phyloP scores from a whole-genome alignment of 2,113 vertebrate species.

The Brachyhypopomus occidentalis region DNA sequence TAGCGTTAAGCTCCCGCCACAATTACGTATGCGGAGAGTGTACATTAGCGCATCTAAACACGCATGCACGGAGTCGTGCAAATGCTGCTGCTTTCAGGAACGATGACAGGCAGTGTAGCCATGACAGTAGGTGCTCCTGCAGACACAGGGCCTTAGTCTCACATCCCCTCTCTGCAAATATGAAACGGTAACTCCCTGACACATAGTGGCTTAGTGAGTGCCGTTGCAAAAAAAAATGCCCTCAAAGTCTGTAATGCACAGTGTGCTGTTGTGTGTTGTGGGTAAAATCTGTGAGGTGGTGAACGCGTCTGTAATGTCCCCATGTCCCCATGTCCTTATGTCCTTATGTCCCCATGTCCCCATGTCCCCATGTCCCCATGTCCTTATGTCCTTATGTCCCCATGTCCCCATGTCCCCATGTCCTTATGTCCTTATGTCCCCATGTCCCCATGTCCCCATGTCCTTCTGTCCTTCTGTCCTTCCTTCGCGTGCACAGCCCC shows the following conservation, averaged over 20 bases:
- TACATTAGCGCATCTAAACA: slow-evolving; percentile 2
- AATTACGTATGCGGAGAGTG: slow-evolving; percentile 34
- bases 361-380: background rate
- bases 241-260: background rate
- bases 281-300: background rate
- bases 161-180: background rate
- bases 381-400: slow-evolving; percentile 47
- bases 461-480: slow-evolving; percentile 24
- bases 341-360: too few relatives aligned
- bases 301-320: background rate
- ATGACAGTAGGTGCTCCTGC: background rate
- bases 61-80: background rate
- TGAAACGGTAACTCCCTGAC: background rate
- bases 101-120: background rate
- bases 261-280: background rate
- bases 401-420: background rate
- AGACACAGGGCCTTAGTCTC: too few relatives aligned
- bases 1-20: slow-evolving; percentile 55
- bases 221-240: background rate
- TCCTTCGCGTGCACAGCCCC: too few relatives aligned
- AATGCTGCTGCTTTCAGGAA: background rate
- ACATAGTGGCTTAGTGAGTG: background rate
- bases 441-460: too few relatives aligned
- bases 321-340: background rate
- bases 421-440: slow-evolving; percentile 32